Percentiles rank a stretch among this genome's conserved stretches.
These are phyloP conservation scores for Cephus rjabovi DNA, from an alignment of 2,888 invertebrate genomes.

Conservation along the genomic window DNA sequence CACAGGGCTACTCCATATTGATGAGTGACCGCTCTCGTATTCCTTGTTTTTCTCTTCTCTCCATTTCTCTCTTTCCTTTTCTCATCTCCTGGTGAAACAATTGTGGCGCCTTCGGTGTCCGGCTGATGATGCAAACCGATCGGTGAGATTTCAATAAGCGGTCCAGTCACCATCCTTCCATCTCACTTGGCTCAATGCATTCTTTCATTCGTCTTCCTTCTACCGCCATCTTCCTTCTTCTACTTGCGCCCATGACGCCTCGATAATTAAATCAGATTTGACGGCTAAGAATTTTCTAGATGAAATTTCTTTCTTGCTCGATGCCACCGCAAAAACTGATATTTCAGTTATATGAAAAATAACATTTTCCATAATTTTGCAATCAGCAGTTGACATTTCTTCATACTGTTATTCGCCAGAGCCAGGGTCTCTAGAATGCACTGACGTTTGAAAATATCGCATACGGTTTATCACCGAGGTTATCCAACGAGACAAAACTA, in stretches of 20 bases:
- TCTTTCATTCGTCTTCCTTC: background rate
- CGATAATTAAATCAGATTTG: background rate
- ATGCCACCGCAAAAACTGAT: background rate
- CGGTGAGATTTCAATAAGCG: conserved; percentile 39
- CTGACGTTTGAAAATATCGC: background rate
- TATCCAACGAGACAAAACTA: conserved; percentile 64
- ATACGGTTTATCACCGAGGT: conserved; percentile 59
- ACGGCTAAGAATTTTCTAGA: background rate
- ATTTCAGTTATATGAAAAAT: background rate
- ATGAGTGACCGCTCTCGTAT: conserved; percentile 54
- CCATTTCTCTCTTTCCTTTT: conserved; percentile 28
- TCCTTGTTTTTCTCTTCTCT: conserved; percentile 21
- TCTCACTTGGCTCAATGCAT: background rate
- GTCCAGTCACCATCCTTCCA: conserved; percentile 17
- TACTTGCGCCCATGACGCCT: background rate
- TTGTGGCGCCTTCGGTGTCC: conserved; percentile 36
- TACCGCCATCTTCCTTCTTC: background rate
- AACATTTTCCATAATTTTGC: background rate
- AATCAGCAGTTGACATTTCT: background rate
- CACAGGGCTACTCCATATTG: conserved; percentile 62
- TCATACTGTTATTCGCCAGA: background rate
- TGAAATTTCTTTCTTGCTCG: background rate
- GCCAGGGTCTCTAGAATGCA: background rate
- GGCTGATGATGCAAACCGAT: conserved; percentile 18
- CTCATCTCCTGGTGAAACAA: conserved; percentile 37